Evolutionary conservation across 1,140 invertebrate genomes (phyloP).

Genomic region (Drosophila mojavensis): DNA sequence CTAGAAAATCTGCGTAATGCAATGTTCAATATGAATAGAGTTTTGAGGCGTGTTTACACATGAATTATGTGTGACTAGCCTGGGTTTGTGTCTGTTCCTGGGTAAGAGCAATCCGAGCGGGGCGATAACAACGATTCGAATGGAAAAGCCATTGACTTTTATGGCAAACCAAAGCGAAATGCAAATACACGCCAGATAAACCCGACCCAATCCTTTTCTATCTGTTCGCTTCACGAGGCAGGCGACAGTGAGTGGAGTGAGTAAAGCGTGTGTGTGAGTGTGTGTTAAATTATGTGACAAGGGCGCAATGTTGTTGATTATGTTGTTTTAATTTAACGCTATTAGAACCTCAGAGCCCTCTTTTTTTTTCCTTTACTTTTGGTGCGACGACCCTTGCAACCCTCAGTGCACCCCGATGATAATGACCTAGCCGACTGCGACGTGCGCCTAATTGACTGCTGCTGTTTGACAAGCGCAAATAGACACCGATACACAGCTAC

Average conservation of each 20-base stretch:
- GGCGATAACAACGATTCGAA: constrained; percentile 1
- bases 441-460: constrained; percentile 75
- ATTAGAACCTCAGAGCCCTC: constrained; percentile 63
- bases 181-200: constrained; percentile 57
- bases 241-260: neutral
- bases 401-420: constrained; percentile 28
- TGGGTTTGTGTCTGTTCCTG: no score
- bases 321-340: constrained; percentile 83
- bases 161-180: constrained; percentile 70
- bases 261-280: neutral
- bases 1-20: constrained; percentile 9
- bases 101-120: neutral
- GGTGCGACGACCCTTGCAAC: constrained; percentile 31
- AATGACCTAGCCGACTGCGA: constrained; percentile 47
- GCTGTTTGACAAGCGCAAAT: constrained; percentile 79
- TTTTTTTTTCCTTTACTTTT: neutral
- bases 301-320: constrained; percentile 68
- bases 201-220: constrained; percentile 43
- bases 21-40: constrained; percentile 24
- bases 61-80: constrained; percentile 62
- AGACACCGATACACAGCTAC: constrained; percentile 19
- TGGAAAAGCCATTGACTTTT: constrained; percentile 29
- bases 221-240: constrained; percentile 35
- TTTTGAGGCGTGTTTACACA: constrained; percentile 69
- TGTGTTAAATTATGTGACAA: constrained; percentile 71